phyloP scores from a whole-genome alignment of 2,797 vertebrate genomes.

The Enteromius anoplus region DNA sequence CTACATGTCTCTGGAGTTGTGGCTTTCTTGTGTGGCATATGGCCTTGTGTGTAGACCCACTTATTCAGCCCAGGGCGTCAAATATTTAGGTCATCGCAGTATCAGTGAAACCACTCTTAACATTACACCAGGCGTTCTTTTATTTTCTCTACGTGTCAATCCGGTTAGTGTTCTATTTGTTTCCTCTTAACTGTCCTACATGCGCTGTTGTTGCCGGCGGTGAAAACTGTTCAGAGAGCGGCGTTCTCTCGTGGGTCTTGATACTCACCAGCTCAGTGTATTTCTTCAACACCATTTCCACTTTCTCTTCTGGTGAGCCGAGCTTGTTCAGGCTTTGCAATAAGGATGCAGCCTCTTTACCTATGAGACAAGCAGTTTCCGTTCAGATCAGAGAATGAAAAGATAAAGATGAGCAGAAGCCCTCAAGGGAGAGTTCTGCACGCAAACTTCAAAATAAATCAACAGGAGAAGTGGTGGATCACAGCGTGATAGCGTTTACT shows the following conservation, averaged over 20 bases:
- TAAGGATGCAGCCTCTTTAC: constrained; percentile 84
- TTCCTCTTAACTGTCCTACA: constrained; percentile 21
- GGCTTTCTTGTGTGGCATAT: constrained; percentile 45
- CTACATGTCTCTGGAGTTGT: background rate
- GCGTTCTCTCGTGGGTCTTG: background rate
- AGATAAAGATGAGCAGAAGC: constrained; percentile 36
- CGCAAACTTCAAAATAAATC: constrained; percentile 42
- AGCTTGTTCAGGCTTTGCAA: constrained; percentile 84
- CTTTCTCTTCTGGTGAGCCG: constrained; percentile 83
- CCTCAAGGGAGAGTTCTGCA: constrained; percentile 40
- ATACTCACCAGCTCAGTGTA: constrained; percentile 87
- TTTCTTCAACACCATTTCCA: constrained; percentile 85
- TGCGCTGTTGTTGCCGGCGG: constrained; percentile 16
- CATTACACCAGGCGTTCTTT: constrained; percentile 44
- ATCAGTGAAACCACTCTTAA: constrained; percentile 53
- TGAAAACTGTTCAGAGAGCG: constrained; percentile 6
- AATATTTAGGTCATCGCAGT: constrained; percentile 60
- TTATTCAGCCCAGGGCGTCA: constrained; percentile 34
- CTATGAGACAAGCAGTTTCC: constrained; percentile 64
- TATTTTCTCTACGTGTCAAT: constrained; percentile 37
- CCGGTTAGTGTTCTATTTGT: constrained; percentile 40
- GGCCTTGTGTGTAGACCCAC: constrained; percentile 33
- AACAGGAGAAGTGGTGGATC: constrained; percentile 16
- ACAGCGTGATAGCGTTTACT: constrained; percentile 8
- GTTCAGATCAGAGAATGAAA: constrained; percentile 33